Conservation (phyloP, 35 echinoderm and acorn worm genomes). For the Stichopus chloronotus region DNA sequence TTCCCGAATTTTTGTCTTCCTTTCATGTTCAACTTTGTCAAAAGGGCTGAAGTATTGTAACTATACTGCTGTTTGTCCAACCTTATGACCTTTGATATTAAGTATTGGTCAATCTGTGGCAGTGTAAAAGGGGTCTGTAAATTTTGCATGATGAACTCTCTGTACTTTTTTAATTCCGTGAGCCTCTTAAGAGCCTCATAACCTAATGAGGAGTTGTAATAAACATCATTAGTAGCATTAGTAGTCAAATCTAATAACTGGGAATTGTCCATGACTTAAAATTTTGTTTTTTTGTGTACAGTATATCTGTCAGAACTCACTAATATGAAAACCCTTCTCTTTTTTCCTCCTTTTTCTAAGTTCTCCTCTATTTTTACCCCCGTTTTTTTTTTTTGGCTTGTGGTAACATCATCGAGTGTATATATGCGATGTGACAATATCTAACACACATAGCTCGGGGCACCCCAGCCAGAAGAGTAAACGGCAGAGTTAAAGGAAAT, state of each 20-base stretch:
- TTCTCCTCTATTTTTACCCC: constrained; percentile 3
- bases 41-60: no score
- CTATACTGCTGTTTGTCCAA: no score
- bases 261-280: constrained; percentile 21
- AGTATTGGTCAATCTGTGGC: no score
- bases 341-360: neutral
- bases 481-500: constrained; percentile 42
- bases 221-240: constrained; percentile 51
- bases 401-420: constrained; percentile 38
- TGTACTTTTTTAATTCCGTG: constrained; percentile 1
- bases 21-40: no score
- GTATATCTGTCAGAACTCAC: constrained; percentile 7
- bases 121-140: neutral
- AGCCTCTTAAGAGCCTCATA: neutral
- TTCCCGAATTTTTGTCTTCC: no score
- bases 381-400: constrained; percentile 34
- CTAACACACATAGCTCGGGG: constrained; percentile 54
- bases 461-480: constrained; percentile 41
- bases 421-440: constrained; percentile 54
- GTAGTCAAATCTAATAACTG: constrained; percentile 33
- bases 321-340: neutral
- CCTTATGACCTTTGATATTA: no score
- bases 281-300: constrained; percentile 30
- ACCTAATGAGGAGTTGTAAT: constrained; percentile 35
- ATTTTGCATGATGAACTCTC: neutral